phyloP scores from a whole-genome alignment of 2,888 invertebrate genomes.

The Prosapia bicincta region DNA sequence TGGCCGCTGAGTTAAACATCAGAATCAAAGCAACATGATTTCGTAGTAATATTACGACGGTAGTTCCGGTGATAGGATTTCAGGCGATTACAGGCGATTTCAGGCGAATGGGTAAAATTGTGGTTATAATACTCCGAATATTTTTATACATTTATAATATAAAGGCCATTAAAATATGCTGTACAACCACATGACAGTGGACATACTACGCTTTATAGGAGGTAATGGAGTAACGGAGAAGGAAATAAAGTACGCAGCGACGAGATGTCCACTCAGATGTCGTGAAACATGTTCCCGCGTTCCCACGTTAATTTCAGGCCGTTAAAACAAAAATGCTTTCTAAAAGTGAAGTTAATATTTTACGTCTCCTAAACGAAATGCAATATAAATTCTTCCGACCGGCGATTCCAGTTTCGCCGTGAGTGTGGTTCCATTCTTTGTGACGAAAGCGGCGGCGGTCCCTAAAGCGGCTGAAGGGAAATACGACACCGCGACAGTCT shows the following conservation, averaged over 20 bases:
- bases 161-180: too few relatives aligned
- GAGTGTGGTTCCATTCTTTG: not conserved
- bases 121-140: too few relatives aligned
- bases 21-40: too few relatives aligned
- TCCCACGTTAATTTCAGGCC: not conserved
- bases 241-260: not conserved
- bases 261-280: not conserved
- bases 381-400: not conserved
- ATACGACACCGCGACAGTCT: not conserved
- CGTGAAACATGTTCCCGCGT: not conserved
- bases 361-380: not conserved
- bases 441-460: not conserved
- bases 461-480: not conserved
- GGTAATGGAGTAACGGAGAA: too few relatives aligned
- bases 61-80: too few relatives aligned
- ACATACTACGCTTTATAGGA: too few relatives aligned
- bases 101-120: too few relatives aligned
- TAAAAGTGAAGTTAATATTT: not conserved
- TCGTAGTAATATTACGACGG: too few relatives aligned
- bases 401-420: not conserved
- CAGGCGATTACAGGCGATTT: too few relatives aligned
- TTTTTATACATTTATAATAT: too few relatives aligned
- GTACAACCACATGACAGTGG: too few relatives aligned
- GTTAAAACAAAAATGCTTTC: not conserved
- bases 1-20: too few relatives aligned